A percentile compares a stretch with the other conserved stretches of the same genome.
Conservation (phyloP, 37 sponge, comb jelly and placozoan genomes). For the Mnemiopsis leidyi region DNA sequence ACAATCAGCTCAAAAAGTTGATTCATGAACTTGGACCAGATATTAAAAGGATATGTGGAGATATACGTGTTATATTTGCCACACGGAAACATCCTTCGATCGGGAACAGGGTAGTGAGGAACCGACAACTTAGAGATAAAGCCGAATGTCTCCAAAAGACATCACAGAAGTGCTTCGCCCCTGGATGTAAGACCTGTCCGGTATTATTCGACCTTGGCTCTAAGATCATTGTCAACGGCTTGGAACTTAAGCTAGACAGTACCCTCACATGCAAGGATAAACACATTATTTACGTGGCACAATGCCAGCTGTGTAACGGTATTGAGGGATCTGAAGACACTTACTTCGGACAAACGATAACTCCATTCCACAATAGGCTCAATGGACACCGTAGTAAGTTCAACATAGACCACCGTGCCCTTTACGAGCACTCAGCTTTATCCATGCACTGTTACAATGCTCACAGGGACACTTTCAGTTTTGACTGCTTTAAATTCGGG, state of each 20-base stretch:
- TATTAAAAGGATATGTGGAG: not conserved
- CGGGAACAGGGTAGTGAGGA: not conserved
- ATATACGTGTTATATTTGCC: not conserved
- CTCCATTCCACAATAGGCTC: not conserved
- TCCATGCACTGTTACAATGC: not conserved
- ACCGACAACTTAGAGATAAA: not conserved
- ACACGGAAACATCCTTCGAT: not conserved
- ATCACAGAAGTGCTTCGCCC: not conserved
- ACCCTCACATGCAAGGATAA: not conserved
- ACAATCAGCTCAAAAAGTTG: not conserved
- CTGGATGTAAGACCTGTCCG: not conserved
- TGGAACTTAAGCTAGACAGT: not conserved
- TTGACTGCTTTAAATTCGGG: not conserved
- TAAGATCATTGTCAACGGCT: not conserved
- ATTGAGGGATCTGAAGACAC: not conserved
- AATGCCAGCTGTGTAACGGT: not conserved
- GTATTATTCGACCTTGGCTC: not conserved
- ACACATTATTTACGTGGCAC: not conserved
- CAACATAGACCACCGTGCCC: too few species aligned
- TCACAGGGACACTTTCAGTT: not conserved
- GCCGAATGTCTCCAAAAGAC: not conserved
- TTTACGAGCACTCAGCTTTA: not conserved
- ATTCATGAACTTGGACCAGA: not conserved
- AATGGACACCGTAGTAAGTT: not conserved
- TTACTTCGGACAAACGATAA: not conserved